Evolutionary conservation across 1,140 invertebrate genomes (phyloP), one percentile per base, ranked within the genome.

Genomic region (Drosophila burlai): DNA sequence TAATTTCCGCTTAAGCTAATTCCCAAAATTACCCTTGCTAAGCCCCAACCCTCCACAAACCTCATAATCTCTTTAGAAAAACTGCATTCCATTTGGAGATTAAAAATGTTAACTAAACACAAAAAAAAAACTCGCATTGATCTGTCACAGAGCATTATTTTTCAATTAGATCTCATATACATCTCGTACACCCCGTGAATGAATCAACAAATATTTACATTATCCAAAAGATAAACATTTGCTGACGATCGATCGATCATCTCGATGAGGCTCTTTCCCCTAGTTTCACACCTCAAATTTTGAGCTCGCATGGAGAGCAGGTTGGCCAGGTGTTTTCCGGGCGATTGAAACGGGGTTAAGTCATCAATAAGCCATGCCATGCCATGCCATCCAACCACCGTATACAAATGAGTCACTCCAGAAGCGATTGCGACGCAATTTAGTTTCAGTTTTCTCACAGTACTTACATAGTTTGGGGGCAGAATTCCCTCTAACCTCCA

Each of bases 381-480:
- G 81, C 73, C 36, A 67, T 60, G 5, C 49, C 62, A n/a, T 42
- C n/a, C 50, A 59, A 29, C 55, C 55, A 62, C 50, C 60, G 61
- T 72, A 86, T 54, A 80, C 81, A 90, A 90, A 89, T 89, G 85
- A 89, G 85, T 89, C 85, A 89, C 58, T 64, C 63, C 64, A 36
- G 49, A 50, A 62, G 38, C 52, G 43, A 50, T 60, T 72, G 78
- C 69, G 52, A 55, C 83, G 83, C 72, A 87, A 66, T 86, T 74
- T 67, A 74, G 55, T 58, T 46, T 26, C 62, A 38, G 67, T 54
- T 80, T 86, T 89, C 85, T 89, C 85, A 89, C 85, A 89, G 85
- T 89, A 73, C 85, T 89, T 89, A 90, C 15, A 3, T 26, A 45
- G 63, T 15, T 49, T 36, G 75, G 58, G 46, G 76, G 77, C 54